Evolutionary conservation across 2,113 vertebrate genomes (phyloP).

Genomic region (Platanista minor): DNA sequence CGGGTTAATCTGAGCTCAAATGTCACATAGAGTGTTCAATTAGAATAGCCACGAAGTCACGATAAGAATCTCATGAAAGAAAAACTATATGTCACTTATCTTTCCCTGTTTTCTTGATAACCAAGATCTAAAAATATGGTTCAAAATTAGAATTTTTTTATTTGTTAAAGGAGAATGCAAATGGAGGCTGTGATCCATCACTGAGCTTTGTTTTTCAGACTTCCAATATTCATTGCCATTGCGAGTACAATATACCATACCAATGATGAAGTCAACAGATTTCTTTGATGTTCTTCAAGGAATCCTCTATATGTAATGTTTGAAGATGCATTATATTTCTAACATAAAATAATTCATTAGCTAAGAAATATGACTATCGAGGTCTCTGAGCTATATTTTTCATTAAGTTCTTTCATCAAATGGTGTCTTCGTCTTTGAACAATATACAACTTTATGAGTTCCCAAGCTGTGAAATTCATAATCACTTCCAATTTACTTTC

Average conservation of each 20-base stretch:
- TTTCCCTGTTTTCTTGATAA: background rate
- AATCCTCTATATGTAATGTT: background rate
- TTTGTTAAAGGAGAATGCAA: background rate
- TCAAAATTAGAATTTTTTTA: background rate
- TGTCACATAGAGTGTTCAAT: background rate
- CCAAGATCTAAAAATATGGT: background rate
- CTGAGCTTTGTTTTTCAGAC: background rate
- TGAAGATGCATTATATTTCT: background rate
- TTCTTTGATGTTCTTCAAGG: background rate
- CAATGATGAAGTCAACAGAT: background rate
- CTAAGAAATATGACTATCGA: background rate
- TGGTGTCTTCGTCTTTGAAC: background rate
- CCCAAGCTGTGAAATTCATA: background rate
- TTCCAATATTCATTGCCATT: background rate
- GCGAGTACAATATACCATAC: background rate
- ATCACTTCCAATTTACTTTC: background rate
- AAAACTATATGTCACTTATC: background rate
- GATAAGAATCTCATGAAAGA: background rate
- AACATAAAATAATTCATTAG: background rate
- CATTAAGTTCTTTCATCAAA: background rate
- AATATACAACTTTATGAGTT: background rate
- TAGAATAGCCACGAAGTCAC: background rate
- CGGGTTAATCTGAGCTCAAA: background rate
- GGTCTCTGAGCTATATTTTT: background rate
- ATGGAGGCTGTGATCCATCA: background rate